Percentiles rank a stretch among this genome's conserved stretches.
phyloP scores from a whole-genome alignment of 1,140 invertebrate genomes.

The Calycopis cecrops region DNA sequence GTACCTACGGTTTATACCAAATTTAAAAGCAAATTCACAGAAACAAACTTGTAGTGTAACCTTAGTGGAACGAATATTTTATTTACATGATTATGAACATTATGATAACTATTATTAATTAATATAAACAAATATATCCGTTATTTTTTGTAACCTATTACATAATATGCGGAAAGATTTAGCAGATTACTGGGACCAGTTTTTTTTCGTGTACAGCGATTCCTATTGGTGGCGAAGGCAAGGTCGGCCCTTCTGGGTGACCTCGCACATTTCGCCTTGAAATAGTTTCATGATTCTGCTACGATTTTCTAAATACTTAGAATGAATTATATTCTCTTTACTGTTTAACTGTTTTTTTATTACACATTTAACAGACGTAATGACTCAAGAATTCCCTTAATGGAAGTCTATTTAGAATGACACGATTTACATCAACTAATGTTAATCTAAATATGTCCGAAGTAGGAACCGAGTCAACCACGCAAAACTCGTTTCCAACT shows the following conservation, averaged over 20 bases:
- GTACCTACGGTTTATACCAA: too few species aligned
- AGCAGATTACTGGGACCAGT: background rate
- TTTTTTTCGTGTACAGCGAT: slow-evolving; percentile 36
- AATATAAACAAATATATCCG: too few species aligned
- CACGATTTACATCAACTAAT: too few species aligned
- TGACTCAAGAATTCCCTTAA: too few species aligned
- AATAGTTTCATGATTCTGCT: slow-evolving; percentile 67
- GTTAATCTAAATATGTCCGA: slow-evolving; percentile 4
- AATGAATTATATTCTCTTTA: slow-evolving; percentile 28
- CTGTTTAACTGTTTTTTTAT: background rate
- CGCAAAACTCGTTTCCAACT: slow-evolving; percentile 55
- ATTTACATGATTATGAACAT: too few species aligned
- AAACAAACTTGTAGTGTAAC: too few species aligned
- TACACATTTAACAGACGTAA: background rate
- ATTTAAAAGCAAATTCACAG: too few species aligned
- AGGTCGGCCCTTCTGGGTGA: slow-evolving; percentile 66
- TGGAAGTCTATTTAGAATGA: too few species aligned
- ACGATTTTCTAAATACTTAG: slow-evolving; percentile 54
- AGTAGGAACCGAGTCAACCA: slow-evolving; percentile 37
- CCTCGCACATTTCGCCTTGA: slow-evolving; percentile 66
- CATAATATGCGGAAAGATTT: slow-evolving; percentile 8
- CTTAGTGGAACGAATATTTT: too few species aligned
- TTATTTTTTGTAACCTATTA: slow-evolving; percentile 5
- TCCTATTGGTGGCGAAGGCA: slow-evolving; percentile 54
- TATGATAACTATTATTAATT: too few species aligned